Percentiles rank a stretch among this genome's conserved stretches.
Evolutionary conservation across 2,113 vertebrate species (phyloP).

Genomic region (Cavia aperea): DNA sequence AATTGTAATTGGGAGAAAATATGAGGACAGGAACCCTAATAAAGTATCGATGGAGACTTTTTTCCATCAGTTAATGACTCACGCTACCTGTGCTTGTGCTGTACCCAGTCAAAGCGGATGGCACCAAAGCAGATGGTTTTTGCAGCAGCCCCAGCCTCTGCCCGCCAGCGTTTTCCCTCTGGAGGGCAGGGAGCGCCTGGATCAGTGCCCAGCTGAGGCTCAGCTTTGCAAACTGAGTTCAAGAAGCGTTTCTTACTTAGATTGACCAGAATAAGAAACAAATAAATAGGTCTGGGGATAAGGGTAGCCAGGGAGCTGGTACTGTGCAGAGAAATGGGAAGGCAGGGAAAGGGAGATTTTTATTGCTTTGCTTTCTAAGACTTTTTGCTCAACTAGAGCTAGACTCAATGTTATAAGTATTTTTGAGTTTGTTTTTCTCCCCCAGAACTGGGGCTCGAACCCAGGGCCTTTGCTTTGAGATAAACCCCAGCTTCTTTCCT

Average conservation of each 20-base stretch:
- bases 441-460: neutral
- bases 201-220: neutral
- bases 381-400: neutral
- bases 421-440: neutral
- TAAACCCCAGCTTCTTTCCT: neutral
- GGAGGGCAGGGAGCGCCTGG: neutral
- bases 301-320: neutral
- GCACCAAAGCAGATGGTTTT: neutral
- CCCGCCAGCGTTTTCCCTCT: neutral
- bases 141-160: neutral
- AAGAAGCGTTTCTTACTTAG: neutral
- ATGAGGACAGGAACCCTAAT: neutral
- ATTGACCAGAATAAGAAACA: neutral
- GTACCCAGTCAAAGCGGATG: neutral
- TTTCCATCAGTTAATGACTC: neutral
- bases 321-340: neutral
- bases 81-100: neutral
- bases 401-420: neutral
- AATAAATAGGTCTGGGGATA: neutral
- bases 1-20: neutral
- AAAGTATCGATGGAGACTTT: neutral
- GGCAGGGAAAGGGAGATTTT: neutral
- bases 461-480: neutral
- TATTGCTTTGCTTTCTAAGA: neutral
- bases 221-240: neutral